Base-by-base conservation (phyloP, 1,140 invertebrate species). In the Pissodes strobi region DNA sequence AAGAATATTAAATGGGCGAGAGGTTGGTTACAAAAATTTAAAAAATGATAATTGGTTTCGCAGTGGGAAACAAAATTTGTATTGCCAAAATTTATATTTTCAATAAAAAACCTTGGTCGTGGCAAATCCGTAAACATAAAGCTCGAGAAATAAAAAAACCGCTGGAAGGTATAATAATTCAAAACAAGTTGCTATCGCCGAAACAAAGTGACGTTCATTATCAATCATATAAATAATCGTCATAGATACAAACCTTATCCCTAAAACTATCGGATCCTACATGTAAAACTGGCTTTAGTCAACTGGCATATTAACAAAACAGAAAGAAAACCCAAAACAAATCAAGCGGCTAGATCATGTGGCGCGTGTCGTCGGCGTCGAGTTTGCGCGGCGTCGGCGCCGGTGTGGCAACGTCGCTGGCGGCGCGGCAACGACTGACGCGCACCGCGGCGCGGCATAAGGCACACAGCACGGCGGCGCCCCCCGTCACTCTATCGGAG, bases 321-420 rank as follows among this genome's bases (percentile, higher is more conserved):
- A 43, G 15, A 22, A 59, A 59, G 49, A 21, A 38, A n/a, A 9
- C 15, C 15, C 17, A 38, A 22, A 51, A 51, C 27, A 34, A 17
- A 30, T 34, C 13, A 52, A 12, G 9, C 10, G 15, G 15, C 23
- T 25, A 43, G 27, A 57, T 57, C 53, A 57, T 57, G 39, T 25
- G 46, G 58, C 48, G 57, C 57, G 55, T 46, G 55, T 46, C 0
- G 19, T 38, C 43, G 45, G 19, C 58, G 58, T 38, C 58, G 58
- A 17, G 19, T 22, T 34, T 21, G 27, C 25, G 34, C 58, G 48
- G 58, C 58, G 58, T 49, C 58, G 58, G 58, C 58, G 58, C 58
- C 58, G 48, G 46, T 61, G 43, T 61, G 58, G 58, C 58, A 61
- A 61, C 58, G 58, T 61, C 58, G 58, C 58, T 61, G 58, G 58